A percentile compares a stretch with the other conserved stretches of the same genome.
Conservation (phyloP, 2,113 vertebrate species). For the Spea bombifrons region DNA sequence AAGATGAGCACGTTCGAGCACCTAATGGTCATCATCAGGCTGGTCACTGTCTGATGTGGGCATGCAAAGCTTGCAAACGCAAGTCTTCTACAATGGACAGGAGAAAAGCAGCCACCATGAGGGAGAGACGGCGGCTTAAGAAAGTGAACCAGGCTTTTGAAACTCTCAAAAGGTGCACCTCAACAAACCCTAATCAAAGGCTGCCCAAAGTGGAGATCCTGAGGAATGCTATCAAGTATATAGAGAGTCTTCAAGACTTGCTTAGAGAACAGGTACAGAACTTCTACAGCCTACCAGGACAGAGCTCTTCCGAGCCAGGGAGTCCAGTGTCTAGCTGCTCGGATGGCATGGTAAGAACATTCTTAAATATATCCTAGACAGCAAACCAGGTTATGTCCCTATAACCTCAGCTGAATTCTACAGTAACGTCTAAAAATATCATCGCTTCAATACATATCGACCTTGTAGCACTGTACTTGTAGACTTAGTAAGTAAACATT, state of each 20-base stretch:
- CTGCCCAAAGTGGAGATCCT: conserved; percentile 98
- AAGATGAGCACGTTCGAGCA: conserved; percentile 86
- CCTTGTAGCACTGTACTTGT: too few species aligned
- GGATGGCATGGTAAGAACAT: conserved; percentile 82
- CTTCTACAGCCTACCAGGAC: conserved; percentile 79
- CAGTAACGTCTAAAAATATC: too few species aligned
- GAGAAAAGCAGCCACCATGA: conserved; percentile 91
- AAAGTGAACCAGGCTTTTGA: conserved; percentile 97
- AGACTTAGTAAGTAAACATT: too few species aligned
- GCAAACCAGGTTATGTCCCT: too few species aligned
- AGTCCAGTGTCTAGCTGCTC: conserved; percentile 92
- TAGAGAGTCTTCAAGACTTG: conserved; percentile 91
- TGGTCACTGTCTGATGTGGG: conserved; percentile 94
- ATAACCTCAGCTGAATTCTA: too few species aligned
- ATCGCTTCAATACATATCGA: too few species aligned
- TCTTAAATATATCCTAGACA: background rate
- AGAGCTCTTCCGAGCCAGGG: conserved; percentile 82
- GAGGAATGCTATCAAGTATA: conserved; percentile 94
- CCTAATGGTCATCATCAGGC: conserved; percentile 86
- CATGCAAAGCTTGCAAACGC: conserved; percentile 95
- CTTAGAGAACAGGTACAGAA: conserved; percentile 88
- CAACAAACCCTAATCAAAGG: conserved; percentile 88
- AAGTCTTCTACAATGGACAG: conserved; percentile 88
- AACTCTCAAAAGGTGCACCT: conserved; percentile 87
- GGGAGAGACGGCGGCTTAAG: conserved; percentile 90